Conservation (phyloP, 2,888 invertebrate species). For the Mechanitis mazaeus region DNA sequence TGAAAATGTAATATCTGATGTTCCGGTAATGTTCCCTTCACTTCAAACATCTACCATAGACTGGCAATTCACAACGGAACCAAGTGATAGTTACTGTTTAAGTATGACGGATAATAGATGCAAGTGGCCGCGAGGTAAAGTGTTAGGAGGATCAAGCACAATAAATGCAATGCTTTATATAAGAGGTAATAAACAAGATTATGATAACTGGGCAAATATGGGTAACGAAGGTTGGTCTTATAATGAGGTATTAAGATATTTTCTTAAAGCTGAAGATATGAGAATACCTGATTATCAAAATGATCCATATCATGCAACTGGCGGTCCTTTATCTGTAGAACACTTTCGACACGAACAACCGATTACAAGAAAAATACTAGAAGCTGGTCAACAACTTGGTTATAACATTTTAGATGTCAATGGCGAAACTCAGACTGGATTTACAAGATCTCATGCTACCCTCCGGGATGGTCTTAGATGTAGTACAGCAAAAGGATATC, state of each 20-base stretch:
- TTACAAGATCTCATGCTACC: constrained; percentile 86
- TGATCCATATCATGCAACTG: constrained; percentile 81
- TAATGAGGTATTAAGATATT: constrained; percentile 83
- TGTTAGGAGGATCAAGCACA: constrained; percentile 87
- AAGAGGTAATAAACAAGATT: constrained; percentile 88
- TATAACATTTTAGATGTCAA: constrained; percentile 85
- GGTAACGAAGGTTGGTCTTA: constrained; percentile 90
- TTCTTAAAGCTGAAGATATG: constrained; percentile 88
- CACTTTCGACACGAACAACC: constrained; percentile 83
- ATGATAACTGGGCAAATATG: constrained; percentile 87
- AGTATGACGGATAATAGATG: constrained; percentile 80
- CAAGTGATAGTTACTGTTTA: constrained; percentile 81
- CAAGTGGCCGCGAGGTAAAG: constrained; percentile 88
- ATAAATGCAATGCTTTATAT: constrained; percentile 94
- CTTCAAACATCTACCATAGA: constrained; percentile 85
- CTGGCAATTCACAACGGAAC: constrained; percentile 89
- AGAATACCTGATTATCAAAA: constrained; percentile 77
- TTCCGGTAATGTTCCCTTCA: constrained; percentile 83
- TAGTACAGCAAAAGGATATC: constrained; percentile 89
- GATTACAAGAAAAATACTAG: constrained; percentile 81
- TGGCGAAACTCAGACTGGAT: constrained; percentile 87
- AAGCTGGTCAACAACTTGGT: constrained; percentile 82
- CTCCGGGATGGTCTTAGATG: constrained; percentile 86
- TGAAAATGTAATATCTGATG: constrained; percentile 82
- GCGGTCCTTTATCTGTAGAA: constrained; percentile 85